Conservation (phyloP, 2,113 vertebrate species). For the Cryptomyrus ogoouensis region DNA sequence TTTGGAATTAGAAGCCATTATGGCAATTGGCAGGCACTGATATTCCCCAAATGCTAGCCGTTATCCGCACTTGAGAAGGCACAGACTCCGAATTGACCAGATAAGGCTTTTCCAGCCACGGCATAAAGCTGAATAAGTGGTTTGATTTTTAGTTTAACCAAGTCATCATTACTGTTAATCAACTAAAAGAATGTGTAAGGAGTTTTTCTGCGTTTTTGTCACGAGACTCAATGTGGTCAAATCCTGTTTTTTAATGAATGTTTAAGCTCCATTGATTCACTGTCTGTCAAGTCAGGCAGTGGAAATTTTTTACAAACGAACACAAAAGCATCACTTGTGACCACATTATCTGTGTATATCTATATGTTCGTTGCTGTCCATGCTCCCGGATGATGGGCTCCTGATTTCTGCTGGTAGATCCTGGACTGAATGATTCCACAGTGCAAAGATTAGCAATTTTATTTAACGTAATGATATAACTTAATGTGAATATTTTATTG, state of each 20-base stretch:
- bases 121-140: conserved; percentile 59
- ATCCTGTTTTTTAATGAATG: conserved; percentile 40
- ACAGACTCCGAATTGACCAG: conserved; percentile 66
- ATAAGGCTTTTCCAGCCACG: conserved; percentile 63
- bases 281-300: conserved; percentile 40
- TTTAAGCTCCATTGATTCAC: conserved; percentile 41
- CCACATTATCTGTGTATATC: background rate
- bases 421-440: background rate
- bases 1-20: conserved; percentile 89
- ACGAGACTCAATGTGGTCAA: conserved; percentile 31
- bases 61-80: conserved; percentile 60
- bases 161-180: conserved; percentile 62
- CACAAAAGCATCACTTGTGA: background rate
- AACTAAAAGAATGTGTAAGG: conserved; percentile 60
- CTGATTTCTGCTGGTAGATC: background rate
- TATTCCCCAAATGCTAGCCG: conserved; percentile 71
- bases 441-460: background rate
- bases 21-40: conserved; percentile 79
- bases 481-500: background rate
- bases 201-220: conserved; percentile 35
- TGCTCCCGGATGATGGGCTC: background rate
- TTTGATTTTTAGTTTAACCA: conserved; percentile 56
- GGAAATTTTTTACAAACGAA: conserved; percentile 28
- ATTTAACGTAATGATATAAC: background rate
- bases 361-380: background rate